Conservation (phyloP, 2,113 vertebrate genomes). For the Fregata magnificens region DNA sequence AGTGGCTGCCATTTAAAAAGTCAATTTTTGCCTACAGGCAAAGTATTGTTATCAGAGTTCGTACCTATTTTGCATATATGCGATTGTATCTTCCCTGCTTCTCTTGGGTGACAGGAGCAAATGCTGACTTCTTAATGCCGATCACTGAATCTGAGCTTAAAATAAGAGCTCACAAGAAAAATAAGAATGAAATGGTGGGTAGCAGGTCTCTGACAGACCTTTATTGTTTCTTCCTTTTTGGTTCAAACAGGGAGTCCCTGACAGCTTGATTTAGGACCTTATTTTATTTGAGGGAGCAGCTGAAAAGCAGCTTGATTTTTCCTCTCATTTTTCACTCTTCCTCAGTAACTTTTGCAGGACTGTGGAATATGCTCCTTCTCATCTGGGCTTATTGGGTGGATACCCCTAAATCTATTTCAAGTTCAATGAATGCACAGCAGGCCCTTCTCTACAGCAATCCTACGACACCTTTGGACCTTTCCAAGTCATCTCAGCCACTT, state of each 20-base stretch:
- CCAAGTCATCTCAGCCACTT: background rate
- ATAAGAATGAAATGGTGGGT: background rate
- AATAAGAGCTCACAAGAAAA: constrained; percentile 5
- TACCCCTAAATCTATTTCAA: background rate
- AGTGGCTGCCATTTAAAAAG: constrained; percentile 61
- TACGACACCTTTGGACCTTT: background rate
- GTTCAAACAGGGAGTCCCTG: background rate
- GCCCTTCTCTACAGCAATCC: background rate
- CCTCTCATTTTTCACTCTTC: background rate
- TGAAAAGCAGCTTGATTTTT: constrained; percentile 3
- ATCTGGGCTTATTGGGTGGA: background rate
- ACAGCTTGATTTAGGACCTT: background rate
- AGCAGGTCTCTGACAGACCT: background rate
- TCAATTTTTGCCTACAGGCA: constrained; percentile 66
- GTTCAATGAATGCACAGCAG: background rate
- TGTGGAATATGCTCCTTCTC: background rate
- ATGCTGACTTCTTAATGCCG: constrained; percentile 8
- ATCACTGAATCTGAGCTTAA: background rate
- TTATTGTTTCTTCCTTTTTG: background rate
- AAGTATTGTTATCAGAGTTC: constrained; percentile 57
- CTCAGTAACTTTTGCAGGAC: background rate
- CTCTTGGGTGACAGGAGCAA: constrained; percentile 54
- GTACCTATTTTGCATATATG: constrained; percentile 54
- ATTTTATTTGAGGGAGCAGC: background rate
- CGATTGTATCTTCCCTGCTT: background rate